Conservation (phyloP, 2,113 vertebrate genomes). For the Nothocercus nigrocapillus region DNA sequence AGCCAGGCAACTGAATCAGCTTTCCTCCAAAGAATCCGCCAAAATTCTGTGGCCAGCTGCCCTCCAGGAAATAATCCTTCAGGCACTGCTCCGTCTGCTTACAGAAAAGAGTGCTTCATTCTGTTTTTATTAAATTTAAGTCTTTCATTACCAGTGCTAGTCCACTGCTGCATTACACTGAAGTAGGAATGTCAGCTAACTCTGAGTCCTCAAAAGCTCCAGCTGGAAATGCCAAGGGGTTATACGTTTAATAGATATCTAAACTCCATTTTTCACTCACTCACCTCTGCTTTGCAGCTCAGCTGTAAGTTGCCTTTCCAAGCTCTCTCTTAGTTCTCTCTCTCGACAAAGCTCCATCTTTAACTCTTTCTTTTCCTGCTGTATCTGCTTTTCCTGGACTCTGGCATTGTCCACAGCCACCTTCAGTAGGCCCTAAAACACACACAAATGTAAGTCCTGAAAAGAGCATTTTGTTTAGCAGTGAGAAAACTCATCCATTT, state of each 20-base stretch:
- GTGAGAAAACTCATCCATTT: background rate
- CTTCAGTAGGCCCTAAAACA: constrained; percentile 88
- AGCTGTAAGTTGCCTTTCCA: constrained; percentile 90
- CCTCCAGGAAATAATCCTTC: constrained; percentile 43
- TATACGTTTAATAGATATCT: background rate
- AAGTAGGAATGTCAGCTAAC: background rate
- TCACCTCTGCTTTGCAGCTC: constrained; percentile 91
- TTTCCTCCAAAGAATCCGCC: background rate
- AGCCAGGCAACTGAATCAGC: background rate
- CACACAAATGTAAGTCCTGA: background rate
- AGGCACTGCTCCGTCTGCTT: background rate
- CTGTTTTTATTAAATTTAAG: background rate
- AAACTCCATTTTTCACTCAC: constrained; percentile 34
- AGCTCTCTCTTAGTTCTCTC: constrained; percentile 85
- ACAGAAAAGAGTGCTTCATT: background rate
- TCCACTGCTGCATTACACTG: background rate
- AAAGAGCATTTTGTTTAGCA: background rate
- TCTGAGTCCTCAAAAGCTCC: background rate
- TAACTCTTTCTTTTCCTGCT: constrained; percentile 91
- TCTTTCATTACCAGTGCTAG: constrained; percentile 20
- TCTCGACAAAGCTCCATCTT: constrained; percentile 90
- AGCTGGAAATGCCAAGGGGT: constrained; percentile 54
- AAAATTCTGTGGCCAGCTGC: background rate
- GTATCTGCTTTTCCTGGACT: constrained; percentile 90
- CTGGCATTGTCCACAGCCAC: constrained; percentile 91